A percentile compares a stretch with the other conserved stretches of the same genome.
These are phyloP conservation scores for Andrena flavipes DNA, from an alignment of 2,888 invertebrate species.

Conservation along the genomic window DNA sequence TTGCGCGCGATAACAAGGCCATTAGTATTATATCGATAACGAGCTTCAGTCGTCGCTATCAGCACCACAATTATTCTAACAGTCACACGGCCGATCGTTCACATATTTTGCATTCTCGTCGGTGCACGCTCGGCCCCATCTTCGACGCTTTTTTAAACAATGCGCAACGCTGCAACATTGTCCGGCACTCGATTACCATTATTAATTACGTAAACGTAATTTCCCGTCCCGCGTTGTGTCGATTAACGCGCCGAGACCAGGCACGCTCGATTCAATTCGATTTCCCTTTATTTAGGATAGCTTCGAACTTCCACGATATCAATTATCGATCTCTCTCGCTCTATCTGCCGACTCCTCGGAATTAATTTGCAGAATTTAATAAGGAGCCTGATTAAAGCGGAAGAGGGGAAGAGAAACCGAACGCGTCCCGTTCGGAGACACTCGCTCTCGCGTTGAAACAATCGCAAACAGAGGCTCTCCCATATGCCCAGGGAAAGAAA, in stretches of 20 bases:
- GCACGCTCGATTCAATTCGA: slow-evolving; percentile 35
- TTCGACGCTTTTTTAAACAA: slow-evolving; percentile 20
- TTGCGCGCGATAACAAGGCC: slow-evolving; percentile 43
- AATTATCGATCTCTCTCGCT: slow-evolving; percentile 35
- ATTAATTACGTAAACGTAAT: slow-evolving; percentile 41
- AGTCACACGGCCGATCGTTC: background rate
- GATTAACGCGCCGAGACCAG: slow-evolving; percentile 26
- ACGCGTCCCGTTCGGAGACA: slow-evolving; percentile 2
- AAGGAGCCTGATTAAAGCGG: slow-evolving; percentile 36
- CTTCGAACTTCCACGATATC: slow-evolving; percentile 40
- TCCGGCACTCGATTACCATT: slow-evolving; percentile 28
- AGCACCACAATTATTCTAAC: slow-evolving; percentile 38
- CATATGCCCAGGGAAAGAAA: slow-evolving; percentile 31
- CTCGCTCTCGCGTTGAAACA: slow-evolving; percentile 21
- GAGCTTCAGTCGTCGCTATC: slow-evolving; percentile 39
- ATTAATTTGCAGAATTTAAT: slow-evolving; percentile 36
- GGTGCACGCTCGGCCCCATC: background rate
- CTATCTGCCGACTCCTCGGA: background rate
- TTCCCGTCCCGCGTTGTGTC: slow-evolving; percentile 8
- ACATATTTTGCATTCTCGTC: background rate
- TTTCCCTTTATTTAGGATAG: slow-evolving; percentile 35
- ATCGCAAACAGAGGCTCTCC: slow-evolving; percentile 1
- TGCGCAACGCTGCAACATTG: background rate
- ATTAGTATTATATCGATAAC: slow-evolving; percentile 55
- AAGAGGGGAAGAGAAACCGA: slow-evolving; percentile 42